A percentile compares a stretch with the other conserved stretches of the same genome.
These are phyloP conservation scores for Saturnia pavonia DNA, from an alignment of 2,888 invertebrate species.

Conservation along the genomic window DNA sequence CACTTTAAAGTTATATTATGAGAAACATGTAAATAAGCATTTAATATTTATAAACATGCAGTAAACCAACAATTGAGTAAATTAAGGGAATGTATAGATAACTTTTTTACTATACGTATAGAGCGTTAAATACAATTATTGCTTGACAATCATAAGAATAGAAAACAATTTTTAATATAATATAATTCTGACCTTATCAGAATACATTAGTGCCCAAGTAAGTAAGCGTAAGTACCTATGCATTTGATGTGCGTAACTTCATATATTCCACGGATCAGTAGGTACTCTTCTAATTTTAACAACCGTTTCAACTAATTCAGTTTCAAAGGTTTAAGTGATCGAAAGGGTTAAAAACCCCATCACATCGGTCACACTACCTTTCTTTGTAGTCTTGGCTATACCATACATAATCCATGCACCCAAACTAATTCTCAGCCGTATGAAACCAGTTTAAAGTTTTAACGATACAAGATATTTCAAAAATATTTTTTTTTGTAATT, in stretches of 20 bases:
- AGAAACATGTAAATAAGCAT: not conserved
- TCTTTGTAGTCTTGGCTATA: constrained; percentile 28
- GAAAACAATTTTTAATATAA: too few species aligned
- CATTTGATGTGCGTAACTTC: not conserved
- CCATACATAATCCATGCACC: constrained; percentile 52
- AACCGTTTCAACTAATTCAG: constrained; percentile 19
- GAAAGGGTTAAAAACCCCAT: constrained; percentile 50
- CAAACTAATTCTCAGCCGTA: constrained; percentile 52
- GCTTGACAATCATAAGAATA: not conserved
- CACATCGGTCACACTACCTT: constrained; percentile 28
- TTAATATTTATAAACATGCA: too few species aligned
- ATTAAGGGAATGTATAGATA: too few species aligned
- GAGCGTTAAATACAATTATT: not conserved
- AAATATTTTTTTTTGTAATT: too few species aligned
- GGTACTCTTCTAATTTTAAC: constrained; percentile 12
- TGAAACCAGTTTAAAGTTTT: constrained; percentile 38
- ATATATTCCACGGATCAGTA: not conserved
- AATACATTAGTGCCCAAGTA: not conserved
- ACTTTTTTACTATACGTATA: not conserved
- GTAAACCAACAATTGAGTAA: too few species aligned
- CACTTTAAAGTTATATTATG: not conserved
- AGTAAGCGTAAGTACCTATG: not conserved
- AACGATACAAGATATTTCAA: constrained; percentile 6
- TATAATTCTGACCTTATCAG: not conserved
- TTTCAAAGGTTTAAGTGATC: constrained; percentile 27